phyloP scores from a whole-genome alignment of 2,113 vertebrate species.

The Trinectes maculatus region DNA sequence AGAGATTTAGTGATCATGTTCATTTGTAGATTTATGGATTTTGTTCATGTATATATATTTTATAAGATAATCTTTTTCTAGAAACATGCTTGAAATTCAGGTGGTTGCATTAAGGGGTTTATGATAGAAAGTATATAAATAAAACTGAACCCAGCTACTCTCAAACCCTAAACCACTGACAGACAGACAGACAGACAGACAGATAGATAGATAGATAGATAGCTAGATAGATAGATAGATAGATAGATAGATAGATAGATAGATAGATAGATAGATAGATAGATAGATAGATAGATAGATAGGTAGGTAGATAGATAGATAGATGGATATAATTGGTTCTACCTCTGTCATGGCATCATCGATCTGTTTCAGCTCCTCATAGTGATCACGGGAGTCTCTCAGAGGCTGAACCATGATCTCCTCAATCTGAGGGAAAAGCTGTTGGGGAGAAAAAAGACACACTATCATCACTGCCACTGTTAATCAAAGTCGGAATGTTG shows the following conservation, averaged over 20 bases:
- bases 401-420: constrained; percentile 87
- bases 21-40: too few relatives aligned
- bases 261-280: constrained; percentile 24
- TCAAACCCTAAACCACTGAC: background rate
- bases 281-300: constrained; percentile 15
- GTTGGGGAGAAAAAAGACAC: constrained; percentile 21
- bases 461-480: background rate
- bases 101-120: too few relatives aligned
- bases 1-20: background rate
- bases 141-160: background rate
- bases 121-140: background rate
- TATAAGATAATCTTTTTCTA: too few relatives aligned
- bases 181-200: constrained; percentile 15
- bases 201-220: constrained; percentile 22
- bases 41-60: too few relatives aligned
- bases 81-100: too few relatives aligned
- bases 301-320: constrained; percentile 21
- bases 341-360: constrained; percentile 88
- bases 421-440: constrained; percentile 88
- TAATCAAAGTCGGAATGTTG: background rate
- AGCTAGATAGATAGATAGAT: constrained; percentile 7
- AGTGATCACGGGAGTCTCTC: constrained; percentile 87
- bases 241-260: constrained; percentile 12
- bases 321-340: constrained; percentile 43
- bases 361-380: constrained; percentile 87